These are phyloP conservation scores for Montipora efflorescens DNA, from an alignment of 64 coral and sea anemone genomes.

Conservation along the genomic window DNA sequence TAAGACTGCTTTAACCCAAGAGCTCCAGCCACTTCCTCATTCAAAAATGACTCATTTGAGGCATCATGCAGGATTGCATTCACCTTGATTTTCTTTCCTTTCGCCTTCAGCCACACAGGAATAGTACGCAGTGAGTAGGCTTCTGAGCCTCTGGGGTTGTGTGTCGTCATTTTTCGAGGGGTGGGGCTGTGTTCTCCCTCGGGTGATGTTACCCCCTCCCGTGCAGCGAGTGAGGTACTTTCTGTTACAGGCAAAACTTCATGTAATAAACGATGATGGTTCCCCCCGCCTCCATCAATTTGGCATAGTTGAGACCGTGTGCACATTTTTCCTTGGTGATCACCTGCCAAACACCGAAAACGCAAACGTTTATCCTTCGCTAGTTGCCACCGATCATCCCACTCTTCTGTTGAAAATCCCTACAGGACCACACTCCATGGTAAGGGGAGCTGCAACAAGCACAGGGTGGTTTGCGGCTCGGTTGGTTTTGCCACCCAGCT, in stretches of 20 bases:
- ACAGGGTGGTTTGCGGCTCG: not conserved
- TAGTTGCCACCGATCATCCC: not conserved
- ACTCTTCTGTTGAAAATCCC: not conserved
- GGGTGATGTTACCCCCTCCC: not conserved
- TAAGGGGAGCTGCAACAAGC: not conserved
- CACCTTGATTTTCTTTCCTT: no score
- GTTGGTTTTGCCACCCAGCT: not conserved
- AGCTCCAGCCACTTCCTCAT: slow-evolving; percentile 54
- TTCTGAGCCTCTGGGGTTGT: no score
- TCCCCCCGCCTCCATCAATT: not conserved
- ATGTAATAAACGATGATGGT: slow-evolving; percentile 26
- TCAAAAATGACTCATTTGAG: slow-evolving; percentile 66
- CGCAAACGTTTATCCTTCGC: not conserved
- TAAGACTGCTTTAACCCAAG: slow-evolving; percentile 40
- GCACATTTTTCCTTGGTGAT: slow-evolving; percentile 5
- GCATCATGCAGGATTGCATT: slow-evolving; percentile 57
- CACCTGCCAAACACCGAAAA: not conserved
- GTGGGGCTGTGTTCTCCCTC: no score
- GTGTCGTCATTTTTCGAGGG: no score
- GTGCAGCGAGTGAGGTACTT: not conserved
- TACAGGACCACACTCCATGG: slow-evolving; percentile 8
- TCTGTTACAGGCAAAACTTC: not conserved
- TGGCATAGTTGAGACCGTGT: not conserved
- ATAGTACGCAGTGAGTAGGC: no score
- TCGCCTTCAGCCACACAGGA: no score